Evolutionary conservation across 92 coral and sea anemone species (phyloP).

Genomic region (Phymanthus crucifer): DNA sequence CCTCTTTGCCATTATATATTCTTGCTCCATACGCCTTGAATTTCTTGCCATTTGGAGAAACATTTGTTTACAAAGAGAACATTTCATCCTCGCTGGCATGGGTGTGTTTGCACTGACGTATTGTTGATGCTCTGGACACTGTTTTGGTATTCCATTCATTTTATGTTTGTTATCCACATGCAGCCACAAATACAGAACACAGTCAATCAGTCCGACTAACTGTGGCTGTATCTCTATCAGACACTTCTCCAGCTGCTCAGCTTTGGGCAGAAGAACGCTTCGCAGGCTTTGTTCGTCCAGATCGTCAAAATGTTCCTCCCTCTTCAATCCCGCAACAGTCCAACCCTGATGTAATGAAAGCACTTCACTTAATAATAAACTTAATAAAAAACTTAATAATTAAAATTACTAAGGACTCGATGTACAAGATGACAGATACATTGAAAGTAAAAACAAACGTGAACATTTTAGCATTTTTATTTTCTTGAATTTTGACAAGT

Average conservation of each 20-base stretch:
- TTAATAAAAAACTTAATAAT: too few relatives aligned
- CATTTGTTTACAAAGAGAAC: not conserved
- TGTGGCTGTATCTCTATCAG: not conserved
- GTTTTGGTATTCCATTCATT: not conserved
- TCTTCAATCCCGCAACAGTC: not conserved
- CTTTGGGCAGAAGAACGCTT: slow-evolving; percentile 9
- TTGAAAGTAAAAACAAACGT: too few relatives aligned
- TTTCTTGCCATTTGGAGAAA: slow-evolving; percentile 1
- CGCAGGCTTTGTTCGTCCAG: slow-evolving; percentile 11
- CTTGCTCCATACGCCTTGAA: too few relatives aligned
- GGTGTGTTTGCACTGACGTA: not conserved
- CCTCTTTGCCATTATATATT: too few relatives aligned
- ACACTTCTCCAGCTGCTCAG: slow-evolving; percentile 6
- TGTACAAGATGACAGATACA: too few relatives aligned
- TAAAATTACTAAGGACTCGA: too few relatives aligned
- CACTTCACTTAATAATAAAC: too few relatives aligned
- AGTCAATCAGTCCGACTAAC: not conserved
- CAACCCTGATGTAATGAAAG: too few relatives aligned
- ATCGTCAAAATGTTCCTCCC: too few relatives aligned
- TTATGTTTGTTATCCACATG: too few relatives aligned
- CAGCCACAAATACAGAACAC: slow-evolving; percentile 1
- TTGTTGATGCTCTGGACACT: not conserved
- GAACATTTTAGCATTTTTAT: too few relatives aligned
- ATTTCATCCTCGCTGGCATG: not conserved
- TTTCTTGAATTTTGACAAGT: too few relatives aligned